These are phyloP conservation scores for Psilopsiagon aurifrons DNA, from an alignment of 2,113 vertebrate species.

Conservation along the genomic window DNA sequence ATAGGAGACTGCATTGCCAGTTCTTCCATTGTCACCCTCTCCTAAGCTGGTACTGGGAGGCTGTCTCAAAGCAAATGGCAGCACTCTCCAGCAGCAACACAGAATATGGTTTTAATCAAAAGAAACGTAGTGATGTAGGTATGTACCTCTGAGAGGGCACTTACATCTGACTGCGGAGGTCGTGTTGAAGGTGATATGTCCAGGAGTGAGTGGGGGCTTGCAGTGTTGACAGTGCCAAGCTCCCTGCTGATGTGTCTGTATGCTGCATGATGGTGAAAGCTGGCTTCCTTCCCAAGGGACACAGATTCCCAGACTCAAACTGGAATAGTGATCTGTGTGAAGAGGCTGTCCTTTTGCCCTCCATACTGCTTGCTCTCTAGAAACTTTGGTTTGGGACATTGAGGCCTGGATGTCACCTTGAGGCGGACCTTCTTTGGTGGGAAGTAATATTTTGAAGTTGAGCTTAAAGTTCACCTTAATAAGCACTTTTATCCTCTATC, in stretches of 20 bases:
- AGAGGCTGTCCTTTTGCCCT: not conserved
- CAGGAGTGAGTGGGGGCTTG: not conserved
- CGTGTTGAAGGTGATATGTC: conserved; percentile 7
- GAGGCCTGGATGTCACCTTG: not conserved
- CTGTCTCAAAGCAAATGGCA: not conserved
- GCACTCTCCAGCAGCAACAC: not conserved
- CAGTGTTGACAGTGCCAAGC: not conserved
- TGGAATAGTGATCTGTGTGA: not conserved
- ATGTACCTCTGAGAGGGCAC: not conserved
- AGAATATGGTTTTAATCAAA: not conserved
- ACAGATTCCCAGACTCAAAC: not conserved
- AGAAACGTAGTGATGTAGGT: not conserved
- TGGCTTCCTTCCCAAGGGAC: not conserved
- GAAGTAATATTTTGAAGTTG: not conserved
- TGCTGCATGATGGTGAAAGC: not conserved
- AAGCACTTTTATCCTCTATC: not conserved
- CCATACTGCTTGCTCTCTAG: not conserved
- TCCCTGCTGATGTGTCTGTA: not conserved
- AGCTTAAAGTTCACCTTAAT: not conserved
- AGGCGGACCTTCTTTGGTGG: not conserved
- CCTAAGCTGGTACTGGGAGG: not conserved
- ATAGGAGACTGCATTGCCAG: not conserved
- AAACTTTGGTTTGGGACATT: not conserved
- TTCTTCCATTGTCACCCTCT: not conserved
- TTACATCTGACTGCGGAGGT: not conserved